phyloP scores from a whole-genome alignment of 2,888 invertebrate genomes.

The Hypercompe scribonia region DNA sequence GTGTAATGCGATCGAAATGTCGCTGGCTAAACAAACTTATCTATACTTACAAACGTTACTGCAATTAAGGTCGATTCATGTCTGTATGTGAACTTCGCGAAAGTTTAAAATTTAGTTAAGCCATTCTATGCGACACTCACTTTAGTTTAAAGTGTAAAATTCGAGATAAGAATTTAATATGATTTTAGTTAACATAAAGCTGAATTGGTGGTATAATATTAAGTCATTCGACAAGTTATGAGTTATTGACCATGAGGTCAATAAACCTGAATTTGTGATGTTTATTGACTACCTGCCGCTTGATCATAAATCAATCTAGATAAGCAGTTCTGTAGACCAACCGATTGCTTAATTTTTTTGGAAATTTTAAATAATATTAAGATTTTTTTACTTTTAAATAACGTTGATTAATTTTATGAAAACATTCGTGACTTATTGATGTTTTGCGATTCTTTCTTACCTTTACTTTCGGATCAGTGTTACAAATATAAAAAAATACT shows the following conservation, averaged over 20 bases:
- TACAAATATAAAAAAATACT: neutral
- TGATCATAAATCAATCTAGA: neutral
- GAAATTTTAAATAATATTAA: neutral
- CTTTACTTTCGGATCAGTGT: neutral
- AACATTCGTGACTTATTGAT: neutral
- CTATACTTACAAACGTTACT: slow-evolving; percentile 16
- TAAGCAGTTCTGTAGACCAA: neutral
- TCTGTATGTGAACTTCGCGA: neutral
- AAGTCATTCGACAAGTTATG: neutral
- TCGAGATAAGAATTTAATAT: neutral
- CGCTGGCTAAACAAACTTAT: slow-evolving; percentile 19
- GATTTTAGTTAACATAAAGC: neutral
- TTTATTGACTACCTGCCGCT: neutral
- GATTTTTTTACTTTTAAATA: no score
- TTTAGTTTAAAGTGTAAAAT: neutral
- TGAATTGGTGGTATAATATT: neutral
- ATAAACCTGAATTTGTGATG: neutral
- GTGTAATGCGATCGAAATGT: slow-evolving; percentile 8
- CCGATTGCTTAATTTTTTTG: neutral
- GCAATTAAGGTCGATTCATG: neutral
- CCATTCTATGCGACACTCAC: neutral
- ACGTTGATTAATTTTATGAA: no score
- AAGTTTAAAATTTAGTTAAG: neutral
- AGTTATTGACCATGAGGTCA: neutral
- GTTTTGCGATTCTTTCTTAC: neutral